Conservation (phyloP, 2,797 vertebrate genomes). For the Crenichthys baileyi region DNA sequence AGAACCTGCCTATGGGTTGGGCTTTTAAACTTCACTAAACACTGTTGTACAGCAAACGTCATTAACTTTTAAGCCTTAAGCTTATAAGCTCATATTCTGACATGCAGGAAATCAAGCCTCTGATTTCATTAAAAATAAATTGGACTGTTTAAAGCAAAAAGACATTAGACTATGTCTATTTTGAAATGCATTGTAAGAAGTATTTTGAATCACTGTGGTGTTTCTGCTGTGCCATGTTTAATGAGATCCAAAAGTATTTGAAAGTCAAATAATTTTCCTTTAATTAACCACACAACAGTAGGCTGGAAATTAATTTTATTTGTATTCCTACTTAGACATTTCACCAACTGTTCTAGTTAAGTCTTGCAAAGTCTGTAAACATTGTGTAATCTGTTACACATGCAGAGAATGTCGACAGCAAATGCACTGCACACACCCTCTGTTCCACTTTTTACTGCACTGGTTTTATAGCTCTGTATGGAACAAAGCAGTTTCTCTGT, state of each 20-base stretch:
- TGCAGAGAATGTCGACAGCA: slow-evolving; percentile 24
- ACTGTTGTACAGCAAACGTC: slow-evolving; percentile 10
- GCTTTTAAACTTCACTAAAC: slow-evolving; percentile 13
- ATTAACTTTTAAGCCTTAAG: slow-evolving; percentile 18
- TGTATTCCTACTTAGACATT: slow-evolving; percentile 32
- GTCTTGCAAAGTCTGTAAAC: slow-evolving; percentile 36
- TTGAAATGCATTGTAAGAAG: not conserved
- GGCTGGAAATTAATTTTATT: slow-evolving; percentile 1
- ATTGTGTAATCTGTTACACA: slow-evolving; percentile 52
- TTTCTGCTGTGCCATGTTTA: not conserved
- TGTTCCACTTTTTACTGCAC: not conserved
- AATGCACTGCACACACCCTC: slow-evolving; percentile 37
- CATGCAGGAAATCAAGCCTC: not conserved
- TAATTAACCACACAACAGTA: slow-evolving; percentile 1
- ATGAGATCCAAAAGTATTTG: not conserved
- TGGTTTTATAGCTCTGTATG: slow-evolving; percentile 20
- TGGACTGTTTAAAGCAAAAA: not conserved
- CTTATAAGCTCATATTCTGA: not conserved
- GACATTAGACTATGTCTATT: not conserved
- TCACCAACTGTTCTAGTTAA: slow-evolving; percentile 35
- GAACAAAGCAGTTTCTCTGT: slow-evolving; percentile 8
- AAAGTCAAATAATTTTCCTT: slow-evolving; percentile 2
- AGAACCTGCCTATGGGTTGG: slow-evolving; percentile 21
- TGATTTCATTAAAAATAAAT: slow-evolving; percentile 7
- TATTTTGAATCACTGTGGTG: not conserved